These are phyloP conservation scores for Morpho deidamia DNA, from an alignment of 2,888 invertebrate genomes.

Conservation along the genomic window DNA sequence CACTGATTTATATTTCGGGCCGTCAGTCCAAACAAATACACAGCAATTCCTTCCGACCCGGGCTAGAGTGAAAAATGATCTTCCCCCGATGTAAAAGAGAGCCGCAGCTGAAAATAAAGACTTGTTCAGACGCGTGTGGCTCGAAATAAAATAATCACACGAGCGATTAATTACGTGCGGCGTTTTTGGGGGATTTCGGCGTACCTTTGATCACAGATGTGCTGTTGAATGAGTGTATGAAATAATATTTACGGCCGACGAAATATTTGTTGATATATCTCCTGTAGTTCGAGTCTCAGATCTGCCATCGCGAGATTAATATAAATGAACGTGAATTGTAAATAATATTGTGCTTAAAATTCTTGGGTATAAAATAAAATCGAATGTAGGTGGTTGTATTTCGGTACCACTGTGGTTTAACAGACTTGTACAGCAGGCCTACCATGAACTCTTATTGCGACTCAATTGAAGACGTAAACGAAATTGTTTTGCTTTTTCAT, in stretches of 20 bases:
- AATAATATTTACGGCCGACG: background rate
- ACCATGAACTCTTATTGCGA: no score
- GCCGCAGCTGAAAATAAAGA: constrained; percentile 24
- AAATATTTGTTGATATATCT: background rate
- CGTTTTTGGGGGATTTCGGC: constrained; percentile 2
- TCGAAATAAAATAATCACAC: constrained; percentile 16
- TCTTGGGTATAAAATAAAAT: no score
- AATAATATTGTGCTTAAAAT: no score
- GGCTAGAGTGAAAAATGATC: constrained; percentile 50
- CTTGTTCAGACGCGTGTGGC: constrained; percentile 12
- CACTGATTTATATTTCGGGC: constrained; percentile 49
- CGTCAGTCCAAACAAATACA: constrained; percentile 50
- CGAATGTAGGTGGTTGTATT: no score
- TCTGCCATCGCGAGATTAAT: no score
- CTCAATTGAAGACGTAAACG: no score
- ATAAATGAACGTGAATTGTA: no score
- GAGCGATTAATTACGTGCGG: constrained; percentile 19
- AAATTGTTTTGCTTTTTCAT: no score
- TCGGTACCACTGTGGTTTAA: no score
- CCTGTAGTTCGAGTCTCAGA: no score
- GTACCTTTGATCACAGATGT: constrained; percentile 10
- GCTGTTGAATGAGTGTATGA: background rate
- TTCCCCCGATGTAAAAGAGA: constrained; percentile 17
- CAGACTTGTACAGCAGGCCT: no score
- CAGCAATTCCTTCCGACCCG: constrained; percentile 26